Base-by-base conservation (phyloP, 1,140 invertebrate species). In the Propsilocerus akamusi region DNA sequence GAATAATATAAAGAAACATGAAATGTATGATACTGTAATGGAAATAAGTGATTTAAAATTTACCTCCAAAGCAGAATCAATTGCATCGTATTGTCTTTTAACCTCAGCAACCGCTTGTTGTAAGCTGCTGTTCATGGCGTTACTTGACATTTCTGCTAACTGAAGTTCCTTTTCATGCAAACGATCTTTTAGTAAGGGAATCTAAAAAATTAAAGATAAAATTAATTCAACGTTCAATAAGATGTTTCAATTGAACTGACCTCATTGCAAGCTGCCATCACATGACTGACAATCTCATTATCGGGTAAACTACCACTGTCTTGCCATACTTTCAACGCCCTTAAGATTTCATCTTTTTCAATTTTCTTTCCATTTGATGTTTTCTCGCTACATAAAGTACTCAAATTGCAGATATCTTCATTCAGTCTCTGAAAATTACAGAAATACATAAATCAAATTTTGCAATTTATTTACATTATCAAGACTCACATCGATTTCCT, bases 351-450 rank as follows among this genome's bases (percentile, higher is more conserved):
- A 46, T 65, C 60, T 10, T 17, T 26, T 20, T 11, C 25, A 11
- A 46, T 46, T n/a, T 26, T 46, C 14, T 26, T 46, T 14, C 22
- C 14, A 46, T 47, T 26, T 6, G 12, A 30, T 22, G 24, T 6
- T 20, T 24, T 37, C 32, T 70, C 69, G 48, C 68, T 65, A 54
- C 70, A 64, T 11, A 69, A 58, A 4, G 69, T 71, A 50, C 69
- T 71, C 51, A 72, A 56, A 52, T 67, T 69, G 55, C 70, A 72
- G 48, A 72, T 69, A 53, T 72, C 70, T 60, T 72, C 67, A 56
- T 69, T 72, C 30, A 71, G 56, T 54, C 68, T 68, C 68, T 71
- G 53, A 12, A 41, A 41, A 41, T 46, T 47, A 10, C 26, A 10
- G 11, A n/a, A 14, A 10, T n/a, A 50, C 20, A 41, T 24, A 34